Percentiles rank a stretch among this genome's conserved stretches.
These are phyloP conservation scores for Dynastes maya DNA, from an alignment of 2,888 invertebrate species.

Conservation along the genomic window DNA sequence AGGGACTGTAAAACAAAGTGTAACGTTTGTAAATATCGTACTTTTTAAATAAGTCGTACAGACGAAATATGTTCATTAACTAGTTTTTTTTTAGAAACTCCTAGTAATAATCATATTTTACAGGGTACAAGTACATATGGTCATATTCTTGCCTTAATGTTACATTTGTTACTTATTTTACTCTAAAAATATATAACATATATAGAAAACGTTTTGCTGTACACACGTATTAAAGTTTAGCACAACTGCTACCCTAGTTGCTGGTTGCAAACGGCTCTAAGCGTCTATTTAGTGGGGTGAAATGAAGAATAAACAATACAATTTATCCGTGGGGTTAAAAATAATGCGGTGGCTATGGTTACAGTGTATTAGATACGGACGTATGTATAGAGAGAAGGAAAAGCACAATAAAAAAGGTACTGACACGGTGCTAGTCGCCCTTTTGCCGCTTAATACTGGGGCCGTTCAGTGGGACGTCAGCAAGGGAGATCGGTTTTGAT, in stretches of 20 bases:
- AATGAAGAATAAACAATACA: constrained; percentile 61
- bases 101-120: too few species aligned
- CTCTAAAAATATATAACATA: background rate
- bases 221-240: constrained; percentile 12
- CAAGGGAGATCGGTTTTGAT: constrained; percentile 60
- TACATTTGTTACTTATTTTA: background rate
- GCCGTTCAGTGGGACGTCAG: constrained; percentile 53
- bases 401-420: constrained; percentile 42
- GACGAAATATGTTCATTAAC: too few species aligned
- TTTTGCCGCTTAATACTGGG: constrained; percentile 55
- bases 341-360: constrained; percentile 63
- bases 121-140: too few species aligned
- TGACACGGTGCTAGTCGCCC: constrained; percentile 53
- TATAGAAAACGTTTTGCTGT: background rate
- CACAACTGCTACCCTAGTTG: constrained; percentile 37
- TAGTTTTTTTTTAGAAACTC: too few species aligned
- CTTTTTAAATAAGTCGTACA: too few species aligned
- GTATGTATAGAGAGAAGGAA: constrained; percentile 48
- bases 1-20: too few species aligned
- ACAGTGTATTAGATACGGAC: constrained; percentile 61
- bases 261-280: constrained; percentile 44
- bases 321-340: constrained; percentile 61
- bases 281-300: constrained; percentile 60
- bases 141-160: too few species aligned
- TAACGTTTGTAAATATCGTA: too few species aligned